Evolutionary conservation across 2,888 invertebrate species (phyloP), one percentile per base, ranked within the genome.

Genomic region (Xanthorhoe spadicearia): DNA sequence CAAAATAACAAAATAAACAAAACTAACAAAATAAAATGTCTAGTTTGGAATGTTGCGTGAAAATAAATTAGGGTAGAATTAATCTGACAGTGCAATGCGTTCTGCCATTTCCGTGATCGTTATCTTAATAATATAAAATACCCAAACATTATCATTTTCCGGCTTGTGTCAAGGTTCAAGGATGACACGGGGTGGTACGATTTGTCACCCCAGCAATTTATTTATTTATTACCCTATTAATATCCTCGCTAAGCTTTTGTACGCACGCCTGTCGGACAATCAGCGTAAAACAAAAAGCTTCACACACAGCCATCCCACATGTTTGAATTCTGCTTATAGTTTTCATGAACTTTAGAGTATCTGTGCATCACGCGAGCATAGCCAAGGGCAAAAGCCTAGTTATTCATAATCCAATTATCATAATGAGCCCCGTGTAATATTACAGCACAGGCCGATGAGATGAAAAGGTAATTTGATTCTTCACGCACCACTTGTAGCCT

Each of bases 401-500:
- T 54, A 43, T 35, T 59, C 56, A 65, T 65, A 62, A 58, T 52
- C 62, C 58, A 64, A 72, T 72, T 61, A 66, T 56, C 17, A 18
- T 52, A 43, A 53, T 66, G 55, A 65, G 52, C 63, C 60, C 57
- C 28, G 51, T 66, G 52, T 69, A 66, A 64, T 61, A 66, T 53
- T 58, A 49, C 52, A 63, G 60, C 49, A 57, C 53, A 55, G 65
- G 46, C 67, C 66, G 70, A 61, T 67, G 70, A 72, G 75, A 76
- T 77, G 72, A 70, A 74, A 74, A 71, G 71, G 83, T 80, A 81
- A 86, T 82, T 77, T 73, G 80, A 86, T 82, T 77, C 81, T 82
- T 84, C 78, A 84, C 79, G 84, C 83, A 66, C 78, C 78, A 79
- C 74, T 84, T 74, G 73, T 61, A 79, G 71, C 82, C 83, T 85